Evolutionary conservation across 2,888 invertebrate genomes (phyloP).

Genomic region (Cerastis rubricosa): DNA sequence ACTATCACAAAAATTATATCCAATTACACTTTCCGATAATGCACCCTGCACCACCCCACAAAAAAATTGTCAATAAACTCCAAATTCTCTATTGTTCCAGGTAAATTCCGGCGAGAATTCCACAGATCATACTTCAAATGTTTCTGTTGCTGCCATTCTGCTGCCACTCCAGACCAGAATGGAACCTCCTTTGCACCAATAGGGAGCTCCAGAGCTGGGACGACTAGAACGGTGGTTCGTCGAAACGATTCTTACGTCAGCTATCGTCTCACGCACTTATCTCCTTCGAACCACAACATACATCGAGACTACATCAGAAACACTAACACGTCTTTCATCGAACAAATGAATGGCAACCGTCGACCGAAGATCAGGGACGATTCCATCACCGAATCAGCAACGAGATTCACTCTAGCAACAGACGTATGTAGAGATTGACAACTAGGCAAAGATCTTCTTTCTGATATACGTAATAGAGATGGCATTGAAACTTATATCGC

Average conservation of each 20-base stretch:
- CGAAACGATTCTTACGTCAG: constrained; percentile 88
- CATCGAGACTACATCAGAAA: constrained; percentile 84
- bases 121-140: constrained; percentile 93
- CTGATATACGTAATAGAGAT: constrained; percentile 77
- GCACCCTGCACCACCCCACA: constrained; percentile 33
- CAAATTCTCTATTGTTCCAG: constrained; percentile 88
- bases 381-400: constrained; percentile 84
- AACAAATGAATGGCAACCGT: constrained; percentile 85
- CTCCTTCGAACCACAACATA: constrained; percentile 88
- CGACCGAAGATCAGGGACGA: constrained; percentile 83
- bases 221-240: constrained; percentile 85
- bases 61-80: constrained; percentile 44
- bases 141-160: constrained; percentile 84
- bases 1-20: constrained; percentile 7
- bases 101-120: constrained; percentile 94
- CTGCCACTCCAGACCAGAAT: constrained; percentile 80
- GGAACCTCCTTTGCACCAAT: constrained; percentile 87
- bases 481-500: constrained; percentile 82
- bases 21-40: neutral
- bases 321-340: constrained; percentile 88
- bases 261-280: constrained; percentile 86
- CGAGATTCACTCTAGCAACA: constrained; percentile 84
- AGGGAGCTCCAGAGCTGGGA: constrained; percentile 86
- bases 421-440: constrained; percentile 87
- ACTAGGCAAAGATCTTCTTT: constrained; percentile 73